A percentile compares a stretch with the other conserved stretches of the same genome.
phyloP scores from a whole-genome alignment of 2,888 invertebrate species.

The Lepidocyrtinus sp. region DNA sequence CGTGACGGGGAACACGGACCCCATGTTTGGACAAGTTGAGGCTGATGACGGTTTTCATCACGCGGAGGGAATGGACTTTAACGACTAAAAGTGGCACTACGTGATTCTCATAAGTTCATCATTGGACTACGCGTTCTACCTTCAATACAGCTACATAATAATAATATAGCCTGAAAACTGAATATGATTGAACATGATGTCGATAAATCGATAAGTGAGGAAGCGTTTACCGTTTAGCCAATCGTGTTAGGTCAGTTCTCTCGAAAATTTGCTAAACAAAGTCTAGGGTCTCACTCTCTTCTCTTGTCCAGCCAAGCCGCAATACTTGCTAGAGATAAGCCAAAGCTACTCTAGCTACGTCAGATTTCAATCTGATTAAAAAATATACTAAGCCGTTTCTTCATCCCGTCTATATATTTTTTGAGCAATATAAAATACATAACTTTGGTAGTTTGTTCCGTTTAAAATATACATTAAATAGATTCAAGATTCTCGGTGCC shows the following conservation, averaged over 20 bases:
- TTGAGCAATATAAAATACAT: neutral
- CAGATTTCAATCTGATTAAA: neutral
- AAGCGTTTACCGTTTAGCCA: neutral
- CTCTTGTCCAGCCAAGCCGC: neutral
- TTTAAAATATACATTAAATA: neutral
- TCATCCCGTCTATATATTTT: neutral
- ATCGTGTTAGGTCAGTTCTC: neutral
- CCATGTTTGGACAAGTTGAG: constrained; percentile 74
- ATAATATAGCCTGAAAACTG: neutral
- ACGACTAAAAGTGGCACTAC: constrained; percentile 26
- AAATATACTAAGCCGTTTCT: neutral
- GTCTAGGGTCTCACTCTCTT: neutral
- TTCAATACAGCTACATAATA: no score
- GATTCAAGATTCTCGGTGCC: neutral
- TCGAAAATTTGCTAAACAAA: neutral
- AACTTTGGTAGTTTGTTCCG: neutral
- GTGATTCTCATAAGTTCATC: neutral
- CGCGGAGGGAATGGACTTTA: constrained; percentile 66
- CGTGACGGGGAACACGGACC: constrained; percentile 74
- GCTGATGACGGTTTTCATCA: constrained; percentile 51
- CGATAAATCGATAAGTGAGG: neutral
- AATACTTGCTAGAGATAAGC: neutral
- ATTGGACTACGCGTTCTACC: no score
- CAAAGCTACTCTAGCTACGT: neutral
- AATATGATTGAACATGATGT: neutral